Evolutionary conservation across 2,113 vertebrate species (phyloP).

Genomic region (Ornithorhynchus anatinus): DNA sequence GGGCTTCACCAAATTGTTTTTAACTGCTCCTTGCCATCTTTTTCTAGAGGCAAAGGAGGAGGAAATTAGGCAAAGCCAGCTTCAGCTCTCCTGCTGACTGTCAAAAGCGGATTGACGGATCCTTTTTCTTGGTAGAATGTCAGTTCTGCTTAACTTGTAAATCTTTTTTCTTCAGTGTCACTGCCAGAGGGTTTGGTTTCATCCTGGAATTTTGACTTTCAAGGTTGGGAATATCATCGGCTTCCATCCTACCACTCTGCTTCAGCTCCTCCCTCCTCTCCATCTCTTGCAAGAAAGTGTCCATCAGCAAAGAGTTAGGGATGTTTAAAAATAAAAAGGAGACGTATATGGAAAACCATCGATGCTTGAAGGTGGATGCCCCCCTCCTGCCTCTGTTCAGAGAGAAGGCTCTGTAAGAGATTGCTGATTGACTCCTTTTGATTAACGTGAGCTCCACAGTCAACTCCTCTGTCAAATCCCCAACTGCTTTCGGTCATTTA

Average conservation of each 20-base stretch:
- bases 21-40: conserved; percentile 23
- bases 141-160: conserved; percentile 64
- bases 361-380: conserved; percentile 47
- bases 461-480: conserved; percentile 2
- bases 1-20: conserved; percentile 65
- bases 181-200: conserved; percentile 68
- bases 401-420: conserved; percentile 23
- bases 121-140: conserved; percentile 66
- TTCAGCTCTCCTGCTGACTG: conserved; percentile 38
- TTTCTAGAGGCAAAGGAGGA: conserved; percentile 29
- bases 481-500: conserved; percentile 32
- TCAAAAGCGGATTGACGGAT: conserved; percentile 17
- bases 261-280: conserved; percentile 49
- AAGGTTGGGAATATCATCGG: conserved; percentile 48
- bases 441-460: not conserved
- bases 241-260: conserved; percentile 44
- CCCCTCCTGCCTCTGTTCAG: too few relatives aligned
- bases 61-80: conserved; percentile 37
- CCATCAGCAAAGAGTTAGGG: conserved; percentile 69
- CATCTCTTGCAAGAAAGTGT: conserved; percentile 70
- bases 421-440: conserved; percentile 45
- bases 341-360: conserved; percentile 67
- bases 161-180: conserved; percentile 52
- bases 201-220: conserved; percentile 68
- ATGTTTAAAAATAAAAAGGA: conserved; percentile 81